Conservation (phyloP, 1,140 invertebrate species). For the Anastatus disparis region DNA sequence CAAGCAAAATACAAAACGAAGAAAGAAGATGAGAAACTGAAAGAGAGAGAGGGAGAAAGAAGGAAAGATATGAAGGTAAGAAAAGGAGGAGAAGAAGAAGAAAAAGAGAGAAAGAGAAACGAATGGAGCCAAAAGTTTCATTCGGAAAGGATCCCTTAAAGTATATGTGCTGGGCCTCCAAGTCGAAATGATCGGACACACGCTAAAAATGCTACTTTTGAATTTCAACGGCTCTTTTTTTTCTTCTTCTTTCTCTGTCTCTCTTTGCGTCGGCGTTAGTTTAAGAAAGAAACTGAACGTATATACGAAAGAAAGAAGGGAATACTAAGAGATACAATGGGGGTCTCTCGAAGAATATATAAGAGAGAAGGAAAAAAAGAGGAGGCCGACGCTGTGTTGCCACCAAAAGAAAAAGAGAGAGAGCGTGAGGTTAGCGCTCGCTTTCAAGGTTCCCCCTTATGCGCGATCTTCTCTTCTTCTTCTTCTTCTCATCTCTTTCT, state of each 20-base stretch:
- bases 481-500: constrained; percentile 30
- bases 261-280: too few relatives aligned
- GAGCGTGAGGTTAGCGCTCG: constrained; percentile 47
- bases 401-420: background rate
- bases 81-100: too few relatives aligned
- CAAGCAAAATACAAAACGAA: too few relatives aligned
- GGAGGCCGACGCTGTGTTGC: background rate
- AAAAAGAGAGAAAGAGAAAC: constrained; percentile 22
- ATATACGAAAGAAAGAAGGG: too few relatives aligned
- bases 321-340: constrained; percentile 1
- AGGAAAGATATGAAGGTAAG: too few relatives aligned
- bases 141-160: constrained; percentile 26
- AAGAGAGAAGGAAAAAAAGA: constrained; percentile 21
- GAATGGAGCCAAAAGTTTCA: too few relatives aligned
- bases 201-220: constrained; percentile 33
- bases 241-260: too few relatives aligned
- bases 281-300: too few relatives aligned
- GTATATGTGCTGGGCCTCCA: constrained; percentile 18
- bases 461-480: too few relatives aligned
- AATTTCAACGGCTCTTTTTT: constrained; percentile 10
- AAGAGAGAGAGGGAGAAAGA: too few relatives aligned
- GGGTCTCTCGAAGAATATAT: background rate
- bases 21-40: too few relatives aligned
- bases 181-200: constrained; percentile 13
- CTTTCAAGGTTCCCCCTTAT: constrained; percentile 43